A percentile compares a stretch with the other conserved stretches of the same genome.
These are phyloP conservation scores for Glossosoma conforme DNA, from an alignment of 1,140 invertebrate species.

Conservation along the genomic window DNA sequence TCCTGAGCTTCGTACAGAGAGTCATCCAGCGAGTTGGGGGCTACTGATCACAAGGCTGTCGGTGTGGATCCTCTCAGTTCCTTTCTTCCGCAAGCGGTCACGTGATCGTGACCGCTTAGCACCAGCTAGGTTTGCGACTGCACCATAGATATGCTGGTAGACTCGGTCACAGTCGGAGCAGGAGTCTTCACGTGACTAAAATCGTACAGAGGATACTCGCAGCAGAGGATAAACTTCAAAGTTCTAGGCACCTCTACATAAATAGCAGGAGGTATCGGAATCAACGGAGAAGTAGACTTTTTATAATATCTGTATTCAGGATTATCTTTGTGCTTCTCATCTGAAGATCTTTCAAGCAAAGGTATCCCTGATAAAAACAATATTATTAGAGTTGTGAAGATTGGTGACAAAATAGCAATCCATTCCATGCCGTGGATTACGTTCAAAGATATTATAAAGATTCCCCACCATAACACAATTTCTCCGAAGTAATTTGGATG, in stretches of 20 bases:
- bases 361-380: constrained; percentile 85
- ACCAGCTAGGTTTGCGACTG: constrained; percentile 74
- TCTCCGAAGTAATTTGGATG: constrained; percentile 97
- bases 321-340: constrained; percentile 81
- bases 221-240: constrained; percentile 78
- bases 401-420: constrained; percentile 79
- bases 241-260: constrained; percentile 78
- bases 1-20: too few species aligned
- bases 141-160: constrained; percentile 66
- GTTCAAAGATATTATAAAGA: constrained; percentile 84
- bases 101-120: constrained; percentile 51
- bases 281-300: constrained; percentile 76
- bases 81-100: constrained; percentile 36
- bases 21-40: too few species aligned
- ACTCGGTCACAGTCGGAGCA: constrained; percentile 62
- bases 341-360: constrained; percentile 75
- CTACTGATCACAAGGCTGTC: constrained; percentile 27
- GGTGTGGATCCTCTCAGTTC: constrained; percentile 20
- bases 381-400: constrained; percentile 85
- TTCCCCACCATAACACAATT: constrained; percentile 90
- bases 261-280: constrained; percentile 78
- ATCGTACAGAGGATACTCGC: constrained; percentile 83
- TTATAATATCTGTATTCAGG: constrained; percentile 83
- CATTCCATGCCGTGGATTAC: constrained; percentile 77
- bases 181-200: constrained; percentile 63